These are phyloP conservation scores for Drosophila jambulina DNA, from an alignment of 1,140 invertebrate genomes.

Conservation along the genomic window DNA sequence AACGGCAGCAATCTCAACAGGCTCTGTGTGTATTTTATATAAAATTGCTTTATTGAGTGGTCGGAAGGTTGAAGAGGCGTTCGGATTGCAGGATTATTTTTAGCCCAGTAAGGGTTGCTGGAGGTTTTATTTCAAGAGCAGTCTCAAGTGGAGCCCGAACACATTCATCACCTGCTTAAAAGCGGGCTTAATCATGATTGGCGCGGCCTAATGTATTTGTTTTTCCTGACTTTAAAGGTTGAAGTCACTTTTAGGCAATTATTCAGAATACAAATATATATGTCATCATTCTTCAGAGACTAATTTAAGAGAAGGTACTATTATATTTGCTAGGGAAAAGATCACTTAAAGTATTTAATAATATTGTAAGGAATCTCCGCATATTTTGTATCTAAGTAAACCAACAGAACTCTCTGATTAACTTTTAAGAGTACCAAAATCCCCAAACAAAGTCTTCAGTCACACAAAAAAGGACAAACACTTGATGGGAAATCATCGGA, in stretches of 20 bases:
- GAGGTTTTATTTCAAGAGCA: neutral
- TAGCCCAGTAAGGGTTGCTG: slow-evolving; percentile 14
- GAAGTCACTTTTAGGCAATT: neutral
- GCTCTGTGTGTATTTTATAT: slow-evolving; percentile 28
- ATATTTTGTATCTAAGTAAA: neutral
- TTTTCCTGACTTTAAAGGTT: neutral
- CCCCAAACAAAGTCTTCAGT: neutral
- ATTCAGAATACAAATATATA: neutral
- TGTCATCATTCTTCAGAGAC: neutral
- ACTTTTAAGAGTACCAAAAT: neutral
- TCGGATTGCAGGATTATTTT: slow-evolving; percentile 7
- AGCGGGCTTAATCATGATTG: slow-evolving; percentile 19
- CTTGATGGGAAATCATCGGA: slow-evolving; percentile 33
- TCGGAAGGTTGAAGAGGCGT: slow-evolving; percentile 51
- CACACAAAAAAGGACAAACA: slow-evolving; percentile 14
- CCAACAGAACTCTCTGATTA: neutral
- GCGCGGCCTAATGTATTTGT: slow-evolving; percentile 5
- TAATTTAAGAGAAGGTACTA: neutral
- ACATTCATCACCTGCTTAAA: slow-evolving; percentile 35
- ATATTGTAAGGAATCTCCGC: too few relatives aligned
- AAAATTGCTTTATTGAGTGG: slow-evolving; percentile 71
- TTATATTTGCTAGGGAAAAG: neutral
- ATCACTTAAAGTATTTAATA: too few relatives aligned
- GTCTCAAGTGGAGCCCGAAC: neutral
- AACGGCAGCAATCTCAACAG: slow-evolving; percentile 37